phyloP scores from a whole-genome alignment of 1,140 invertebrate species.

The Hetaerina americana region DNA sequence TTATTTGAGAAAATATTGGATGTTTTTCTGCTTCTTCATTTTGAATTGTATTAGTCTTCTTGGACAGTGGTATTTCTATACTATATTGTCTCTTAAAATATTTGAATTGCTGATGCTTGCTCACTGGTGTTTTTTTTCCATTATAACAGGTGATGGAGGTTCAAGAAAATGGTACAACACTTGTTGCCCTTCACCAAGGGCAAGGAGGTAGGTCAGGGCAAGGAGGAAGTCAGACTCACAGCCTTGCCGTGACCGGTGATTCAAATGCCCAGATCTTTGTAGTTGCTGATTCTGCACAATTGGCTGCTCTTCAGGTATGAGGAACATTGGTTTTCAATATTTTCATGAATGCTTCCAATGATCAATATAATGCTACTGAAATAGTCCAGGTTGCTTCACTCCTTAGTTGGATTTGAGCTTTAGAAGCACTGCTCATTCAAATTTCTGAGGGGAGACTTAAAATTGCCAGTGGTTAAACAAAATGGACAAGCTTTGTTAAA shows the following conservation, averaged over 20 bases:
- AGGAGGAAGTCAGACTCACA: neutral
- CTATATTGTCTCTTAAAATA: too few species aligned
- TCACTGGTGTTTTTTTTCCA: neutral
- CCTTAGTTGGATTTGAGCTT: neutral
- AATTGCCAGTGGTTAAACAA: too few species aligned
- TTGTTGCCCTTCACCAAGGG: neutral
- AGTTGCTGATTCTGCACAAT: neutral
- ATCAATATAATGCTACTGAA: neutral
- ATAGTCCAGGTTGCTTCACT: neutral
- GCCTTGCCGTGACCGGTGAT: neutral
- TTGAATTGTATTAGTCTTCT: too few species aligned
- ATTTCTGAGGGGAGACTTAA: too few species aligned
- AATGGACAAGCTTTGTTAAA: too few species aligned
- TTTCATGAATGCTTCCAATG: too few species aligned
- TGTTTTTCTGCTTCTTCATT: too few species aligned
- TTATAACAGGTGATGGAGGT: neutral
- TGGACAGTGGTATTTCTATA: too few species aligned
- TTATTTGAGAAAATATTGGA: too few species aligned
- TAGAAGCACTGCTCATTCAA: too few species aligned
- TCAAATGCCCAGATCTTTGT: slow-evolving; percentile 1
- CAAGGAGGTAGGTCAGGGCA: neutral
- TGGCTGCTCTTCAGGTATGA: slow-evolving; percentile 5
- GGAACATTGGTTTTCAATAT: too few species aligned
- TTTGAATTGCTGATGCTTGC: too few species aligned
- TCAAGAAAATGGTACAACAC: neutral